Conservation (phyloP, 1,140 invertebrate genomes). For the Tetramorium alpestre region DNA sequence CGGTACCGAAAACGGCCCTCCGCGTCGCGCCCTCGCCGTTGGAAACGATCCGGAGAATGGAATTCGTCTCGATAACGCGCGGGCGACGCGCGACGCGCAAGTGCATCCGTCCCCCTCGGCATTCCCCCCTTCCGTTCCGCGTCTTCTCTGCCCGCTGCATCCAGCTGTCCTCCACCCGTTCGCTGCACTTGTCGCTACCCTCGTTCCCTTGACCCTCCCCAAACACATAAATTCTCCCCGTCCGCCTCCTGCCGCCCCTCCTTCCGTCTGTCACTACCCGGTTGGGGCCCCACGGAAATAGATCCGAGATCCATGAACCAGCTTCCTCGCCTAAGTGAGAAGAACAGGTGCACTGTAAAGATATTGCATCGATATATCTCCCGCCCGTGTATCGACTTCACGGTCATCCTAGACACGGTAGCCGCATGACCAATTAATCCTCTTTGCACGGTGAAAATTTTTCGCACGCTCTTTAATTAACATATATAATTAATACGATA, state of each 20-base stretch:
- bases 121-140: background rate
- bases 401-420: background rate
- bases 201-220: conserved; percentile 82
- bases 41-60: conserved; percentile 55
- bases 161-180: conserved; percentile 76
- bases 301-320: conserved; percentile 63
- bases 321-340: conserved; percentile 52
- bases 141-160: conserved; percentile 56
- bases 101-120: conserved; percentile 12
- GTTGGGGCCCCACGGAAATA: conserved; percentile 69
- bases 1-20: background rate
- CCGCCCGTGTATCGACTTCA: conserved; percentile 1
- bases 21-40: conserved; percentile 42
- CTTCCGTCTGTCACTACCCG: conserved; percentile 54
- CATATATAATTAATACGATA: background rate
- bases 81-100: conserved; percentile 45
- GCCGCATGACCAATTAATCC: background rate
- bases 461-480: background rate
- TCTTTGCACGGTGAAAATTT: background rate
- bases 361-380: conserved; percentile 41
- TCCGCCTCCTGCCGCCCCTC: conserved; percentile 53
- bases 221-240: conserved; percentile 80
- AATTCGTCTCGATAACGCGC: conserved; percentile 48
- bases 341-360: conserved; percentile 63
- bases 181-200: conserved; percentile 80